Evolutionary conservation across 2,113 vertebrate genomes (phyloP).

Genomic region (Montifringilla adamsi): DNA sequence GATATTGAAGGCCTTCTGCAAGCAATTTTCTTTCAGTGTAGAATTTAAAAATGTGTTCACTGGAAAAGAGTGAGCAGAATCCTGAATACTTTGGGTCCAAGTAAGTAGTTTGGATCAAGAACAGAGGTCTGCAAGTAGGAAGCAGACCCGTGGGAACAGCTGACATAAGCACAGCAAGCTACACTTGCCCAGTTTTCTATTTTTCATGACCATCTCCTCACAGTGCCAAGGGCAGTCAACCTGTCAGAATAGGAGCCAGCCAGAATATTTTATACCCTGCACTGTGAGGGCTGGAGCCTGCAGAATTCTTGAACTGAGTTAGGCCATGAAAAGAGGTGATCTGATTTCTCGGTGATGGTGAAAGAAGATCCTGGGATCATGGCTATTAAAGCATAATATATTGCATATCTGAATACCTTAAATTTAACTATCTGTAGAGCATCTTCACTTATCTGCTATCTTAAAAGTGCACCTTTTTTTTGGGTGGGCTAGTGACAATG

Average conservation of each 20-base stretch:
- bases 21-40: not conserved
- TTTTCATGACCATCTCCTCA: not conserved
- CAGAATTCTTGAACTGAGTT: not conserved
- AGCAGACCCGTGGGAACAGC: not conserved
- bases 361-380: not conserved
- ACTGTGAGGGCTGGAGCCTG: not conserved
- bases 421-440: not conserved
- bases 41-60: not conserved
- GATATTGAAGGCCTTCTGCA: not conserved
- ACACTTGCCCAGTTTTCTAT: not conserved
- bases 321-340: not conserved
- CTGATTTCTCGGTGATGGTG: not conserved
- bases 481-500: not conserved
- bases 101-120: not conserved
- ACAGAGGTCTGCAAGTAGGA: not conserved
- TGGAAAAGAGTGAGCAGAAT: not conserved
- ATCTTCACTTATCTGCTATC: not conserved
- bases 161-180: not conserved
- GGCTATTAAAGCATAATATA: not conserved
- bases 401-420: not conserved
- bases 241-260: not conserved
- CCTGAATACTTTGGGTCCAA: not conserved
- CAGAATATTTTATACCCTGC: not conserved
- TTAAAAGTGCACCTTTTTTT: not conserved
- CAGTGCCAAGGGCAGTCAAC: not conserved